Evolutionary conservation across 2,888 invertebrate genomes (phyloP), one percentile per base, ranked within the genome.

Genomic region (Pterostichus niger): DNA sequence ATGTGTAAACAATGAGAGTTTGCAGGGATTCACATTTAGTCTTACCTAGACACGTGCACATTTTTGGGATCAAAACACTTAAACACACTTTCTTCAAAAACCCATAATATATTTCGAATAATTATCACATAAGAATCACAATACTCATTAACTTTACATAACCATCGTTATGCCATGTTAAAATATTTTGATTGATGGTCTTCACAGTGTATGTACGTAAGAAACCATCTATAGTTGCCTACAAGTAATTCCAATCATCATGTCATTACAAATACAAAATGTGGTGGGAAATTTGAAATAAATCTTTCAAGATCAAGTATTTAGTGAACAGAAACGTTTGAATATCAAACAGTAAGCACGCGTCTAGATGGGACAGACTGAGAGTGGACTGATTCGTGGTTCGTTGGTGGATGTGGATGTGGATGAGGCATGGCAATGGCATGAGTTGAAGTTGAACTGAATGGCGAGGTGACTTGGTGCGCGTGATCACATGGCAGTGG

Each of bases 41-140:
- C 83, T 83, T 83, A 83, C 83, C 83, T 83, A 83, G 83, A 83
- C 83, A 83, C 83, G 83, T 83, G 83, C 83, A 81, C 81, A 73
- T 82, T 82, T 71, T 81, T 76, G 83, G 83, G 68, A 83, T 64
- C 64, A 77, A 77, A 83, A 83, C 83, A 83, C 83, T 82, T 81
- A 82, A 76, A 77, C 83, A 83, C 83, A 83, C 54, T 77, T 83
- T 83, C 77, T 83, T 77, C 76, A 83, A 83, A 83, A 83, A 83
- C 83, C 83, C 83, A 83, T 83, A 83, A 68, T 83, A 83, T 83
- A 83, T 83, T 83, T 83, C 83, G 83, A 83, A 83, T 83, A 83
- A 77, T 83, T 83, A 83, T 83, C 83, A 83, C 83, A 83, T 83
- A 83, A 83, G 76, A 83, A 83, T 83, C 83, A 83, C 83, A 83